These are phyloP conservation scores for Vimba vimba DNA, from an alignment of 2,113 vertebrate genomes.

Conservation along the genomic window DNA sequence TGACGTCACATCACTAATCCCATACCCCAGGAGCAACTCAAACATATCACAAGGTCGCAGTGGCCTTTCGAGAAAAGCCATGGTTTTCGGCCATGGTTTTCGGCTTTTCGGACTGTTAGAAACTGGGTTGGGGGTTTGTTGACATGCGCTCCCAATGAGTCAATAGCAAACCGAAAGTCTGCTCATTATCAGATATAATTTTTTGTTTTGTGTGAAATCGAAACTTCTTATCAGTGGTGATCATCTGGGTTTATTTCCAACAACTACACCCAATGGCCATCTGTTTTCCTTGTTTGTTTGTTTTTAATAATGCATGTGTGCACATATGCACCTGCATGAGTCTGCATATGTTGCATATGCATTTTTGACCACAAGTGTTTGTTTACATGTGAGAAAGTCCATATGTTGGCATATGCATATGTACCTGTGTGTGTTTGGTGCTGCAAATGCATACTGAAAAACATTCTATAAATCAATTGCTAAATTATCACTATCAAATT, in stretches of 20 bases:
- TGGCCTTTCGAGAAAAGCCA: background rate
- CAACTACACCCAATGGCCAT: background rate
- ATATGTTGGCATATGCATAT: background rate
- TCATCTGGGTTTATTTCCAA: background rate
- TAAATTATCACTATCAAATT: background rate
- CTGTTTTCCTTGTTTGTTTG: background rate
- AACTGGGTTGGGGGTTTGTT: background rate
- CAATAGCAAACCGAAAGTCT: background rate
- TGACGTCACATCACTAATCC: conserved; percentile 13
- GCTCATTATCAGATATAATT: background rate
- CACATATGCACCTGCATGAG: background rate
- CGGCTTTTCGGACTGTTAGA: background rate
- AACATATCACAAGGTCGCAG: background rate
- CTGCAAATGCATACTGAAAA: background rate
- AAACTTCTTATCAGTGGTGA: background rate
- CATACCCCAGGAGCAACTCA: background rate
- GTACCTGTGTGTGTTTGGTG: background rate
- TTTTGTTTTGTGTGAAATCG: background rate
- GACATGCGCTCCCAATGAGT: background rate
- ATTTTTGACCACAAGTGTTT: background rate
- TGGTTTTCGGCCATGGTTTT: background rate
- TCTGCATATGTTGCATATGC: background rate
- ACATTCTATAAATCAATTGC: background rate
- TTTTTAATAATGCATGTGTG: background rate
- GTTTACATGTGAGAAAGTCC: background rate